Evolutionary conservation across 2,888 invertebrate genomes (phyloP), one percentile per base, ranked within the genome.

Genomic region (Brachyptera risi): DNA sequence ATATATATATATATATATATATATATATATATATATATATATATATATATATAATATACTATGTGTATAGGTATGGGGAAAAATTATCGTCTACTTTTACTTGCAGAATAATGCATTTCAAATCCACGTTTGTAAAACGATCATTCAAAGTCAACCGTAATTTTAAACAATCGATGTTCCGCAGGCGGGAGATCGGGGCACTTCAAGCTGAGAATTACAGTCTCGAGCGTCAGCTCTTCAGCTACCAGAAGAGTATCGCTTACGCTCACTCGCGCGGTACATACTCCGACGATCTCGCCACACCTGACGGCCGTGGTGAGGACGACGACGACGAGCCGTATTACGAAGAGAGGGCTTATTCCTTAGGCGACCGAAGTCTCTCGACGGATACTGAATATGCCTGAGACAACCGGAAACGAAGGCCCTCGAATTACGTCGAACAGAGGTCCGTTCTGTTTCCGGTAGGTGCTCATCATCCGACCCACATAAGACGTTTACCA

Each of bases 191-290:
- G 74, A 88, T 91, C 66, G 80, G 83, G 65, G 87, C 86, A 11
- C 79, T 91, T 56, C 90, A 90, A 73, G 85, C 88, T n/a, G 91
- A 91, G 75, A 91, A 91, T 74, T 87, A 88, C 74, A 86, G 86
- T 64, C 78, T 91, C 70, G 91, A 91, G 76, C 80, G 89, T 68
- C 90, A 91, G 74, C 76, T 91, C 66, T 87, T 90, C 78, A 88
- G 87, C 74, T 90, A 90, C 73, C 90, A 91, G 76, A 86, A 88
- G 75, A 87, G 87, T 71, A 80, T 90, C 65, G 86, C 88, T 51
- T 85, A 82, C 69, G 86, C 86, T 51, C 86, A 87, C 73, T 83
- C 86, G 49, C 81, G 74, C 31, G 82, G 79, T 65, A 79, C 78
- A 65, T 82, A 79, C 70, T 72, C 72, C 23, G 74, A 74, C 63